Evolutionary conservation across 2,888 invertebrate species (phyloP).

Genomic region (Chaetogeoica ovagalla): DNA sequence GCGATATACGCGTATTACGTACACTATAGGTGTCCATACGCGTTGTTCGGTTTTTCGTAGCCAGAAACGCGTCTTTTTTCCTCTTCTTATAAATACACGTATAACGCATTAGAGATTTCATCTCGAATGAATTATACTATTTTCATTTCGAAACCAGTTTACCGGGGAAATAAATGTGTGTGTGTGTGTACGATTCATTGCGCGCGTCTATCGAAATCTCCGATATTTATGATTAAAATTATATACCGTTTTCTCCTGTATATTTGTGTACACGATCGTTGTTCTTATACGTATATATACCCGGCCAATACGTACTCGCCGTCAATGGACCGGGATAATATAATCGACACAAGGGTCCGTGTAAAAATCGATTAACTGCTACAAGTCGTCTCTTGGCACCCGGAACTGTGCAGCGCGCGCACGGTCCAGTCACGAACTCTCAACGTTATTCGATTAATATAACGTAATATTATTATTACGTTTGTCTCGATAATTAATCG

Average conservation of each 20-base stretch:
- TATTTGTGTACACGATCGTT: no score
- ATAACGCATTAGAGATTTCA: constrained; percentile 14
- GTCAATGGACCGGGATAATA: constrained; percentile 4
- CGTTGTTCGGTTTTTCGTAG: constrained; percentile 5
- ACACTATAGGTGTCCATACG: no score
- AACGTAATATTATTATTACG: constrained; percentile 1
- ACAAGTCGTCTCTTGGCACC: constrained; percentile 11
- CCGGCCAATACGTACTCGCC: background rate
- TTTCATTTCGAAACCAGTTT: constrained; percentile 34
- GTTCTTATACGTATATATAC: no score
- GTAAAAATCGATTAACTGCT: constrained; percentile 38
- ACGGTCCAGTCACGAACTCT: constrained; percentile 22
- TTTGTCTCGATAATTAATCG: constrained; percentile 10
- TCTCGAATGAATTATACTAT: constrained; percentile 16
- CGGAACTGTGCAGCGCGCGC: constrained; percentile 6
- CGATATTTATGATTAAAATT: constrained; percentile 37
- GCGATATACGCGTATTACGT: background rate
- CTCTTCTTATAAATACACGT: background rate
- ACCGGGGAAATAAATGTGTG: background rate
- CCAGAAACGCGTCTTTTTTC: background rate
- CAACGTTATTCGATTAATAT: constrained; percentile 3
- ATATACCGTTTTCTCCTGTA: constrained; percentile 3
- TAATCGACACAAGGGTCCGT: background rate
- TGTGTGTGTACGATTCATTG: background rate
- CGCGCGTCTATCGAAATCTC: constrained; percentile 11